These are phyloP conservation scores for Sphaeridia pumilis DNA, from an alignment of 2,888 invertebrate species.

Conservation along the genomic window DNA sequence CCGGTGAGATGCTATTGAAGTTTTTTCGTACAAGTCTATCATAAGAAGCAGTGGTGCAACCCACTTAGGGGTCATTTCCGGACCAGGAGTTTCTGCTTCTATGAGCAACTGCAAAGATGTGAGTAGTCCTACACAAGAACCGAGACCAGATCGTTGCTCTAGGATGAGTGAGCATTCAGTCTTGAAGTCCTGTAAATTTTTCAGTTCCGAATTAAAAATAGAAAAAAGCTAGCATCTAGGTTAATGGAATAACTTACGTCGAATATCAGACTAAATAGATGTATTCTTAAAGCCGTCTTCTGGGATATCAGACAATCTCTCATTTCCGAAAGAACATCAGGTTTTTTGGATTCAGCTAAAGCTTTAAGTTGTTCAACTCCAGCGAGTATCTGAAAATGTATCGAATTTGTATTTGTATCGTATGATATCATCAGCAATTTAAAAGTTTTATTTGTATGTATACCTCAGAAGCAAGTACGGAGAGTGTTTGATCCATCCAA, in stretches of 20 bases:
- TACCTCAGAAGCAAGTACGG: constrained; percentile 42
- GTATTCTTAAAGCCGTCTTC: constrained; percentile 50
- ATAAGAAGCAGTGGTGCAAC: constrained; percentile 59
- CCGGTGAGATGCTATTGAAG: constrained; percentile 55
- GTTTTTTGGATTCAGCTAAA: constrained; percentile 35
- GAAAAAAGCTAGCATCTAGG: no score
- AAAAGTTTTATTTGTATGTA: no score
- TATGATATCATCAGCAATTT: no score
- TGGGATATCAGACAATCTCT: constrained; percentile 37
- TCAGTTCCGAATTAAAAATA: no score
- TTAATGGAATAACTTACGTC: constrained; percentile 42
- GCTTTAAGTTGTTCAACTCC: constrained; percentile 36
- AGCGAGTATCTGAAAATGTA: constrained; percentile 24
- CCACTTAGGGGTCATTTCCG: constrained; percentile 55
- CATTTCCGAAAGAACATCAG: constrained; percentile 33
- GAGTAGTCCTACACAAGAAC: constrained; percentile 25
- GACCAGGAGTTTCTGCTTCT: constrained; percentile 16
- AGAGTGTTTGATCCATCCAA: constrained; percentile 51
- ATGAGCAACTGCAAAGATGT: constrained; percentile 26
- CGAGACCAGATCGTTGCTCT: constrained; percentile 36
- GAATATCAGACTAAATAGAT: constrained; percentile 58
- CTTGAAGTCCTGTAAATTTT: constrained; percentile 50
- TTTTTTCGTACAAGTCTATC: constrained; percentile 64
- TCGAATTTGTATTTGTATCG: no score
- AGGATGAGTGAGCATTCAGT: constrained; percentile 51